These are phyloP conservation scores for Melieria picta DNA, from an alignment of 2,888 invertebrate species.

Conservation along the genomic window DNA sequence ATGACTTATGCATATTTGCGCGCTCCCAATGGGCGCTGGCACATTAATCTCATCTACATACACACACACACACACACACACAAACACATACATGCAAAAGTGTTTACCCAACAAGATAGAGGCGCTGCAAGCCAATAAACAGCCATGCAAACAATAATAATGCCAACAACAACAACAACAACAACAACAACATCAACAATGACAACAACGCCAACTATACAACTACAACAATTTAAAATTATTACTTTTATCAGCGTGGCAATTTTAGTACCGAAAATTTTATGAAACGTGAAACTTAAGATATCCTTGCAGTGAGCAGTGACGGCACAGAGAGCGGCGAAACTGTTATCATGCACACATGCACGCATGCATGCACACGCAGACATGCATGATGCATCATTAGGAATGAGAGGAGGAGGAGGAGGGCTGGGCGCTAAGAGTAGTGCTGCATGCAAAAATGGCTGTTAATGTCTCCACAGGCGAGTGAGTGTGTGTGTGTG, in stretches of 20 bases:
- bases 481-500: background rate
- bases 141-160: background rate
- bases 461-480: background rate
- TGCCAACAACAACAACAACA: conserved; percentile 25
- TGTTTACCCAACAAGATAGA: too few species aligned
- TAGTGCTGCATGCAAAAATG: conserved; percentile 16
- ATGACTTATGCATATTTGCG: too few species aligned
- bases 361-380: conserved; percentile 2
- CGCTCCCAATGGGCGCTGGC: background rate
- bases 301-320: conserved; percentile 44
- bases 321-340: background rate
- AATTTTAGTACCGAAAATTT: conserved; percentile 56
- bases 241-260: conserved; percentile 45
- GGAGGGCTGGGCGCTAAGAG: conserved; percentile 1
- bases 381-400: background rate
- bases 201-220: conserved; percentile 12
- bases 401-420: conserved; percentile 3
- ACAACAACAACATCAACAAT: conserved; percentile 15
- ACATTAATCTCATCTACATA: conserved; percentile 22
- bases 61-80: conserved; percentile 10
- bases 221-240: conserved; percentile 44
- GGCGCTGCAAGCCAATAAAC: background rate
- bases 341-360: conserved; percentile 4
- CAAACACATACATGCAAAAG: background rate
- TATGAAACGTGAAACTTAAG: conserved; percentile 63